Percentiles rank a stretch among this genome's conserved stretches.
Conservation (phyloP, 2,113 vertebrate species). For the Gallinago paraguaiae region DNA sequence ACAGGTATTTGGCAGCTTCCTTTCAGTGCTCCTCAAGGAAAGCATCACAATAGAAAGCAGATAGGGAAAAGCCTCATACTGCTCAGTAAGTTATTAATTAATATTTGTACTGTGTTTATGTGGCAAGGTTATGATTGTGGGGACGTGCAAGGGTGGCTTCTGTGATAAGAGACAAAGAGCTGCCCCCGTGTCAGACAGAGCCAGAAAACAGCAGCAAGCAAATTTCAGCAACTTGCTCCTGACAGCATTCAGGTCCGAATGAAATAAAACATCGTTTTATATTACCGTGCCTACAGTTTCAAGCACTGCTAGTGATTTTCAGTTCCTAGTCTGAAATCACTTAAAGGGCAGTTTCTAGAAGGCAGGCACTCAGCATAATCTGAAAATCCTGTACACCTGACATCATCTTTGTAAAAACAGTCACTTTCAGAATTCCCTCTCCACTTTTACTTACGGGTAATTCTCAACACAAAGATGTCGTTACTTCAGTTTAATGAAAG, state of each 20-base stretch:
- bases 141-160: neutral
- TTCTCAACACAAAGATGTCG: neutral
- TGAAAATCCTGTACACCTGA: neutral
- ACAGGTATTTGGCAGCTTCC: neutral
- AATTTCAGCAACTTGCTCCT: neutral
- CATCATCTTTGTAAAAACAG: neutral
- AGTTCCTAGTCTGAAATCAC: neutral
- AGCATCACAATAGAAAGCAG: neutral
- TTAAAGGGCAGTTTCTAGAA: neutral
- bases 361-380: neutral
- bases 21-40: neutral
- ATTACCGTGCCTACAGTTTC: neutral
- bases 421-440: neutral
- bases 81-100: neutral
- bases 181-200: neutral
- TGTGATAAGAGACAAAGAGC: neutral
- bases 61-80: neutral
- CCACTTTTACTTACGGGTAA: neutral
- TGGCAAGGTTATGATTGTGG: neutral
- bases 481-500: neutral
- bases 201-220: neutral
- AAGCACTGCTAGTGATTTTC: neutral
- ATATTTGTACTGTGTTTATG: neutral
- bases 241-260: neutral
- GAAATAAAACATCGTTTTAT: neutral